Percentiles rank a stretch among this genome's conserved stretches.
Conservation (phyloP, 2,797 vertebrate species). For the Sparidentex hasta region DNA sequence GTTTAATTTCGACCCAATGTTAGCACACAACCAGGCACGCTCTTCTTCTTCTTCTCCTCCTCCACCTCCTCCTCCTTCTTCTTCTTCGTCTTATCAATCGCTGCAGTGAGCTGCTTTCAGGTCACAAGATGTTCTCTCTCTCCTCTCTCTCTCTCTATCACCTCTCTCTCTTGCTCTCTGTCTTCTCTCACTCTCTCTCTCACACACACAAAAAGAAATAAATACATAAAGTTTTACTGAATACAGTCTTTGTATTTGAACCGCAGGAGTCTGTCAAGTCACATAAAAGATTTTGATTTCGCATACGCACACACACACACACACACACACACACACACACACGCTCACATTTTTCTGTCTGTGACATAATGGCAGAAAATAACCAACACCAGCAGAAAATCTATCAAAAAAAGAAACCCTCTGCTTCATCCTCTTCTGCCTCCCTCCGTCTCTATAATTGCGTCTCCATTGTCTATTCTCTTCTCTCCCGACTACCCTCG, state of each 20-base stretch:
- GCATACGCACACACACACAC: neutral
- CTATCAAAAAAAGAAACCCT: slow-evolving; percentile 45
- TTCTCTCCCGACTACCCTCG: slow-evolving; percentile 37
- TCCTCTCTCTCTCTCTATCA: neutral
- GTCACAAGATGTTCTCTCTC: slow-evolving; percentile 20
- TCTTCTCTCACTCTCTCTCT: neutral
- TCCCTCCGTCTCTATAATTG: slow-evolving; percentile 58
- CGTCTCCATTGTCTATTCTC: slow-evolving; percentile 59
- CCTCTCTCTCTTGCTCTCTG: neutral
- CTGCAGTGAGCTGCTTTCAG: slow-evolving; percentile 18
- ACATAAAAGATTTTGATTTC: slow-evolving; percentile 53
- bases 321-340: neutral
- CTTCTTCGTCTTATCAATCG: slow-evolving; percentile 11
- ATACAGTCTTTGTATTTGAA: slow-evolving; percentile 46
- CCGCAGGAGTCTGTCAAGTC: slow-evolving; percentile 53
- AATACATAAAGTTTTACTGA: slow-evolving; percentile 28
- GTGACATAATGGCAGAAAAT: slow-evolving; percentile 70
- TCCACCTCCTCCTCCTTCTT: no score
- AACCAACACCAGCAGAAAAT: slow-evolving; percentile 67
- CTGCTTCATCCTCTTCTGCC: slow-evolving; percentile 45
- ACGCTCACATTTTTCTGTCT: slow-evolving; percentile 43
- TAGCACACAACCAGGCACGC: neutral
- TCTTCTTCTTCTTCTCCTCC: neutral
- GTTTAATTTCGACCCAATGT: neutral
- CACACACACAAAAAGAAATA: slow-evolving; percentile 13